Base-by-base conservation (phyloP, 2,888 invertebrate genomes). In the Agrypnus murinus region DNA sequence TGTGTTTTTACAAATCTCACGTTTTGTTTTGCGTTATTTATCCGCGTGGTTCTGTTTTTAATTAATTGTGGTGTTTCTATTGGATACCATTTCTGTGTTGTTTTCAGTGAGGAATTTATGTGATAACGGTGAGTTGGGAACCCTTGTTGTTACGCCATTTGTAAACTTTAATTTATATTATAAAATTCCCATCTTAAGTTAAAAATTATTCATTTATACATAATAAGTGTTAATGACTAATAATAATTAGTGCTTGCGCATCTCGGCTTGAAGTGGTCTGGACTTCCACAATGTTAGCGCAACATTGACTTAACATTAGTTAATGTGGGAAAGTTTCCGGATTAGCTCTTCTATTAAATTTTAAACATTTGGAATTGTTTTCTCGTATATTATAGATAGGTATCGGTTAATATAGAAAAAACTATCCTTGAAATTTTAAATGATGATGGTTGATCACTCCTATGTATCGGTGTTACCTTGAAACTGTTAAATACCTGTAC, bases 1-100 rank as follows among this genome's bases (percentile, higher is more conserved):
- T 69, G 74, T 75, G 76, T 77, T 75, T 76, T 67, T 71, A 74
- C 25, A 48, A 64, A 64, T 34, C 25, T 25, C 58, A 48, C 69
- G 72, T 71, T 71, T 68, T 71, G 64, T 75, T n/a, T 74, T 46
- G 73, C 71, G 67, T 53, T n/a, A 46, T 58, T 57, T 65, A 71
- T 64, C 46, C 62, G 64, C 57, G 62, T 60, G 62, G 40, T 38
- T 65, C 34, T 34, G 43, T 57, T 60, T n/a, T n/a, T 36, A 36
- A 57, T 64, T 73, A n/a, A 69, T 59, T 40, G 67, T 67, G 25
- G 40, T 45, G 70, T 69, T 64, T 38, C 25, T 38, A 15, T 59
- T 60, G 69, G 53, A 58, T 65, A 53, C n/a, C 50, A 12, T 46
- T 45, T 36, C 50, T 31, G 57, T 31, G 57, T 36, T 69, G 32